These are phyloP conservation scores for Hippocampus comes DNA, from an alignment of 2,113 vertebrate species.

Conservation along the genomic window DNA sequence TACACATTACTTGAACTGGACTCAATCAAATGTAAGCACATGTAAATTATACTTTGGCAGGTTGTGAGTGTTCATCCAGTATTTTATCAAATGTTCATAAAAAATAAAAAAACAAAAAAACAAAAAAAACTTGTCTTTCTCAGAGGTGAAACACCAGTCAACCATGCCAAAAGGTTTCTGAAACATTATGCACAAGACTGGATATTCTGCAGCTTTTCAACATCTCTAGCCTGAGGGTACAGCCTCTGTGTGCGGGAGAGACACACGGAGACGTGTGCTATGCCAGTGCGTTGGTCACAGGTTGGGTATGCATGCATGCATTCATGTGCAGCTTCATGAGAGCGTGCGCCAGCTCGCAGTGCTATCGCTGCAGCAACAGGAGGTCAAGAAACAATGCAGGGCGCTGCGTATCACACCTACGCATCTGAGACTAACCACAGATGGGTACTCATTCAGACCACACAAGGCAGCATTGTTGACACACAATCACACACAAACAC, in stretches of 20 bases:
- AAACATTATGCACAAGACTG: constrained; percentile 8
- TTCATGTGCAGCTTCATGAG: constrained; percentile 48
- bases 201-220: constrained; percentile 5
- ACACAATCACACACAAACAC: constrained; percentile 11
- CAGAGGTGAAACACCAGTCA: constrained; percentile 18
- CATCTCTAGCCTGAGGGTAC: constrained; percentile 20
- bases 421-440: constrained; percentile 12
- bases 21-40: no score
- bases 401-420: constrained; percentile 6
- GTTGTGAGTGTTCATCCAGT: no score
- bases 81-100: no score
- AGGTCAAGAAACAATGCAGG: constrained; percentile 38
- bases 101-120: neutral
- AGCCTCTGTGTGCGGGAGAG: neutral
- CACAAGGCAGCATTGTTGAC: constrained; percentile 7
- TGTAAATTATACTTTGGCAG: no score
- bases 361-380: constrained; percentile 45
- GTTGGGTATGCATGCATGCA: constrained; percentile 8
- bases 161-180: neutral
- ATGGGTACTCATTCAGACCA: constrained; percentile 17
- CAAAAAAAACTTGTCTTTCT: neutral
- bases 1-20: no score
- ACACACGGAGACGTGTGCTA: neutral
- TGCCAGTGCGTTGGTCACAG: constrained; percentile 33
- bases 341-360: constrained; percentile 8